A percentile compares a stretch with the other conserved stretches of the same genome.
These are phyloP conservation scores for Theretra japonica DNA, from an alignment of 2,888 invertebrate species.

Conservation along the genomic window DNA sequence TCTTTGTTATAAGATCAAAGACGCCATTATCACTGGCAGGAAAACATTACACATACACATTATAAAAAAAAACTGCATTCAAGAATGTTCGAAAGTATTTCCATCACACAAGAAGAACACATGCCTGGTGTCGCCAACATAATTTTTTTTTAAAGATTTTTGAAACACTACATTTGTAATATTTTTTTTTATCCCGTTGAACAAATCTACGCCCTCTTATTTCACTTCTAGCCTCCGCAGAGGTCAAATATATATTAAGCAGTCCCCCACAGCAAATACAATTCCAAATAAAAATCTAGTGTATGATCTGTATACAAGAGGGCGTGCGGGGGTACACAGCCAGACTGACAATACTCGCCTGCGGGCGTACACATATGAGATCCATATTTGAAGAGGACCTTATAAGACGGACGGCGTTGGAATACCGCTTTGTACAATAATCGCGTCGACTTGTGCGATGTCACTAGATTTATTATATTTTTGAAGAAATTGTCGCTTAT, in stretches of 20 bases:
- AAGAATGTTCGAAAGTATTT: neutral
- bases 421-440: neutral
- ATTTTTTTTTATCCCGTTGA: too few relatives aligned
- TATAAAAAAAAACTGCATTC: neutral
- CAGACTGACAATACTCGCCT: conserved; percentile 37
- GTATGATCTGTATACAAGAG: neutral
- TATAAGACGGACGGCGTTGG: conserved; percentile 19
- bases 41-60: neutral
- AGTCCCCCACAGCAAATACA: conserved; percentile 1
- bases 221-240: neutral
- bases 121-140: too few relatives aligned
- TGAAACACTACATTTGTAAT: too few relatives aligned
- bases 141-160: too few relatives aligned
- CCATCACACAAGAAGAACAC: neutral
- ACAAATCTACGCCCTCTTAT: too few relatives aligned
- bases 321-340: conserved; percentile 1
- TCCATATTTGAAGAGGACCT: conserved; percentile 39
- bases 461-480: neutral
- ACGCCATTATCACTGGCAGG: too few relatives aligned
- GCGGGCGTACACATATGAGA: conserved; percentile 36
- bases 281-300: conserved; percentile 13
- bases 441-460: neutral
- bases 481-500: neutral
- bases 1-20: too few relatives aligned
- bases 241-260: neutral